Conservation (phyloP, 2,888 invertebrate species). For the Cantharis flavilabris region DNA sequence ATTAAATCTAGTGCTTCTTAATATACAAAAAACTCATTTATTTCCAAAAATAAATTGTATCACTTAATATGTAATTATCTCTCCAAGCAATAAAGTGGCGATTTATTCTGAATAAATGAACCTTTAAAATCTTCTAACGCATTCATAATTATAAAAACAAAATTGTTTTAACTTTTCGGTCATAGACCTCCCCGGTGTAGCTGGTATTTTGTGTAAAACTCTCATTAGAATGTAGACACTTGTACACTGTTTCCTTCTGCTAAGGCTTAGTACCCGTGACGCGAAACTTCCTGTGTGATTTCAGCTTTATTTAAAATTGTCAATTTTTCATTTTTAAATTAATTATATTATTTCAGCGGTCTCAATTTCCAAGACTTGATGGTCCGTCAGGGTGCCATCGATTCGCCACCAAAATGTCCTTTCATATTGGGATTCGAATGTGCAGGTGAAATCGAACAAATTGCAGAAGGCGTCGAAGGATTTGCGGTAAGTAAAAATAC, state of each 20-base stretch:
- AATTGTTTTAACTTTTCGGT: neutral
- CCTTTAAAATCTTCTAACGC: neutral
- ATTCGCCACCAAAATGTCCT: conserved; percentile 87
- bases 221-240: neutral
- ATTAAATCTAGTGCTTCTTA: neutral
- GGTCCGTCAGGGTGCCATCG: conserved; percentile 84
- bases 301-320: neutral
- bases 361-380: conserved; percentile 89
- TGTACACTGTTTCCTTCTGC: neutral
- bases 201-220: neutral
- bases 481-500: conserved; percentile 64
- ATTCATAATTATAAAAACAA: neutral
- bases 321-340: neutral
- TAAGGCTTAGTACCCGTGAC: neutral
- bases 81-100: neutral
- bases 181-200: neutral
- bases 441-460: conserved; percentile 79
- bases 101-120: neutral
- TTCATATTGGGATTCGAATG: conserved; percentile 89
- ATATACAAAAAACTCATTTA: neutral
- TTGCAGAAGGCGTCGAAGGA: conserved; percentile 78
- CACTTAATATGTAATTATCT: neutral
- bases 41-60: neutral
- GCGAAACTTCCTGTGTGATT: neutral
- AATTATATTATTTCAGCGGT: conserved; percentile 69